Conservation (phyloP, 1,140 invertebrate genomes). For the Lasioglossum baleicum region DNA sequence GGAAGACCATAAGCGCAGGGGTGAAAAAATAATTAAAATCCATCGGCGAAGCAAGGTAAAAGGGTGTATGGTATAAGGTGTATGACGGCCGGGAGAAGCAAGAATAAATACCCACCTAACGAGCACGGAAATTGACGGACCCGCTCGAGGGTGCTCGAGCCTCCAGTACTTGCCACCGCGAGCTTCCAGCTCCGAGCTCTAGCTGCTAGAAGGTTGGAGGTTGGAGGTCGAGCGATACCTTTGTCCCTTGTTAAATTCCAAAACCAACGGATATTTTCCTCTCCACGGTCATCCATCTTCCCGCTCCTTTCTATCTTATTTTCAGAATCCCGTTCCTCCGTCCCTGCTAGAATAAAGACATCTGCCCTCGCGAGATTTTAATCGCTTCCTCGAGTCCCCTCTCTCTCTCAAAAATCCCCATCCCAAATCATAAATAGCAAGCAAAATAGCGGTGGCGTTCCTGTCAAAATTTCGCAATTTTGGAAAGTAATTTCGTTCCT, state of each 20-base stretch:
- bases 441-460: too few relatives aligned
- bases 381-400: too few relatives aligned
- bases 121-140: slow-evolving; percentile 67
- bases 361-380: background rate
- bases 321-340: background rate
- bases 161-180: slow-evolving; percentile 48
- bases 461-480: too few relatives aligned
- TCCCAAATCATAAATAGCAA: too few relatives aligned
- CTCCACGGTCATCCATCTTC: background rate
- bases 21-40: slow-evolving; percentile 65
- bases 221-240: slow-evolving; percentile 58
- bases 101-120: slow-evolving; percentile 68
- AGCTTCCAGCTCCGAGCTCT: background rate
- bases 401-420: too few relatives aligned
- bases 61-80: slow-evolving; percentile 51
- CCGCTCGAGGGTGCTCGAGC: slow-evolving; percentile 61
- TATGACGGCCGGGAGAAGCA: slow-evolving; percentile 48
- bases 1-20: slow-evolving; percentile 9
- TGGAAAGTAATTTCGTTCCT: too few relatives aligned
- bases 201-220: too few relatives aligned
- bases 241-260: slow-evolving; percentile 68
- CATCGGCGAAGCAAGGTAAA: slow-evolving; percentile 50
- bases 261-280: slow-evolving; percentile 56
- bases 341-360: background rate
- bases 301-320: slow-evolving; percentile 28